Evolutionary conservation across 2,888 invertebrate genomes (phyloP).

Genomic region (Choreutis nemorana): DNA sequence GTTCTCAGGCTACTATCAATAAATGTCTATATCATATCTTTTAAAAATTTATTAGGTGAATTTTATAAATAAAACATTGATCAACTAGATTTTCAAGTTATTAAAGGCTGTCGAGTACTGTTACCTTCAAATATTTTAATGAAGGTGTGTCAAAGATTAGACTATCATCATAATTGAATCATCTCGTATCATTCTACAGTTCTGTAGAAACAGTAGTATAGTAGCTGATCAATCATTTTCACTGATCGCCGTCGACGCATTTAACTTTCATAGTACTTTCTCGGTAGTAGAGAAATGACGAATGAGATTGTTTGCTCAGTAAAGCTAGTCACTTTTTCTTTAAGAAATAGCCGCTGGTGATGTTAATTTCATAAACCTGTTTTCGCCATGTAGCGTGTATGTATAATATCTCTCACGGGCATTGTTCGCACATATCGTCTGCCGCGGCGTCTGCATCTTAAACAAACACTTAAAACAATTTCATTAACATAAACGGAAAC

Average conservation of each 20-base stretch:
- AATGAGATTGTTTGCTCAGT: conserved; percentile 25
- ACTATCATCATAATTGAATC: conserved; percentile 22
- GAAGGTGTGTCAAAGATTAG: conserved; percentile 17
- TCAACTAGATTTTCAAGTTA: conserved; percentile 5
- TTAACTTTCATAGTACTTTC: conserved; percentile 34
- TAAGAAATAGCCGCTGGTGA: not conserved
- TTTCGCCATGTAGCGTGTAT: too few relatives aligned
- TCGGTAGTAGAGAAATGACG: conserved; percentile 25
- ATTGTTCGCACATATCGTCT: too few relatives aligned
- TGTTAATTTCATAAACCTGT: too few relatives aligned
- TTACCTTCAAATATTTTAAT: conserved; percentile 13
- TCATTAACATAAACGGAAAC: too few relatives aligned
- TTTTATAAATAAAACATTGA: conserved; percentile 3
- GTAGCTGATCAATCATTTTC: conserved; percentile 34
- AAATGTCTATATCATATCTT: not conserved
- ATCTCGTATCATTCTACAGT: conserved; percentile 11
- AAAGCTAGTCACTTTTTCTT: conserved; percentile 3
- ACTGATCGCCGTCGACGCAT: conserved; percentile 16
- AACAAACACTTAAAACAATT: too few relatives aligned
- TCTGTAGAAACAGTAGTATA: conserved; percentile 24
- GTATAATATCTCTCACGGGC: too few relatives aligned
- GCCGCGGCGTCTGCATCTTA: too few relatives aligned
- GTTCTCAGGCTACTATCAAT: not conserved
- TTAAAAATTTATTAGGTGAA: conserved; percentile 1
- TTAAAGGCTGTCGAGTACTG: conserved; percentile 4